Base-by-base conservation (phyloP, 2,797 vertebrate species). In the Rhinophrynus dorsalis region DNA sequence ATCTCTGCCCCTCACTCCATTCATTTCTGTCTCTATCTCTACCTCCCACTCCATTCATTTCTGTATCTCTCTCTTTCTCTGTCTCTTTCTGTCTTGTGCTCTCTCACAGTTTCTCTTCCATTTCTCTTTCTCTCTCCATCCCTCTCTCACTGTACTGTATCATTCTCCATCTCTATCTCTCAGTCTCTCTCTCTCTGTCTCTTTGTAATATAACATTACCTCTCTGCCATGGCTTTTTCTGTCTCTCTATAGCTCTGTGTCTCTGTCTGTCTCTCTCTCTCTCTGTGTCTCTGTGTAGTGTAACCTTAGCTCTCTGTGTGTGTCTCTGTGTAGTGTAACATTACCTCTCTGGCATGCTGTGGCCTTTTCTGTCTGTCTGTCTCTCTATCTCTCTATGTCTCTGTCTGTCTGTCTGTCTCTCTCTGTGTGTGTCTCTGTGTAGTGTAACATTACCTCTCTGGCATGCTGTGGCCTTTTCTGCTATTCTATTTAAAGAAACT, bases 401-500 rank as follows among this genome's bases (percentile, higher is more conserved):
- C n/a, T n/a, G n/a, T n/a, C n/a, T n/a, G 56, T 29, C 10, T 29
- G 2, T 3, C 15, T 5, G 1, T 29, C 7, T n/a, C 52, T 37
- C 17, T 6, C 1, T 55, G 17, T 35, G 11, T 11, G 7, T 29
- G 23, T 12, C 7, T 13, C 18, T 24, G 42, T 32, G 27, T 33
- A 12, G 6, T 27, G 55, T 60, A 51, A 59, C 56, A 2, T 48
- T 20, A 63, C 23, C 37, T 42, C 35, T 17, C 26, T n/a, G 37
- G 37, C 35, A 15, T 15, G 17, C 13, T 8, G 6, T 5, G 59
- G 48, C 38, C 58, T 63, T 47, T 23, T 6, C 59, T 48, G 33
- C 33, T 44, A 15, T 27, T 61, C 68, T 63, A 70, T 62, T 62
- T 68, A 45, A 29, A 55, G 58, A 3, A 21, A 5, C 5, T 7